Conservation (phyloP, 2,888 invertebrate genomes). For the Stramonita haemastoma region DNA sequence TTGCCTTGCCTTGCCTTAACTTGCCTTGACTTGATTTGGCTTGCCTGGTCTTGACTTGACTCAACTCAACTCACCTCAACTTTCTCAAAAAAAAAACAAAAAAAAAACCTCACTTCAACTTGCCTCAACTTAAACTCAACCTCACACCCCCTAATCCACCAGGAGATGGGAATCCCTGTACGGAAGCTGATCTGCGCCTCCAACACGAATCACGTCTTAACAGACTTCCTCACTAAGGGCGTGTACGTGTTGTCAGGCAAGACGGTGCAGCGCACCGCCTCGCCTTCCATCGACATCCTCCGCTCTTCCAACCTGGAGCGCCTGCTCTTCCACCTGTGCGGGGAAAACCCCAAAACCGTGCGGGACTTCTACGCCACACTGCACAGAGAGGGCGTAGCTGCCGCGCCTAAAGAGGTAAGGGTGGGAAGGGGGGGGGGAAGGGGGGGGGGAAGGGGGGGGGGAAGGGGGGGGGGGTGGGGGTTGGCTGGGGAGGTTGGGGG, state of each 20-base stretch:
- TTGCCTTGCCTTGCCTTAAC: no score
- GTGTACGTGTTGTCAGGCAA: constrained; percentile 62
- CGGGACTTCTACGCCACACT: constrained; percentile 52
- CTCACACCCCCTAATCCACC: background rate
- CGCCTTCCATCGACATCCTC: constrained; percentile 74
- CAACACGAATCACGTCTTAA: constrained; percentile 71
- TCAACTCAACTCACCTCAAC: no score
- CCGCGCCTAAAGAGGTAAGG: constrained; percentile 56
- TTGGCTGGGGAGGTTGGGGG: no score
- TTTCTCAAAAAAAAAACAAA: no score
- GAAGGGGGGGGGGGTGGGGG: background rate
- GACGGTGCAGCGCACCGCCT: constrained; percentile 61
- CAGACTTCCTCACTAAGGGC: constrained; percentile 72
- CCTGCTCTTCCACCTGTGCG: constrained; percentile 58
- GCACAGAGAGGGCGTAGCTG: constrained; percentile 49
- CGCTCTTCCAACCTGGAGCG: constrained; percentile 74
- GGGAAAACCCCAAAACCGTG: constrained; percentile 47
- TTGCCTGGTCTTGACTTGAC: no score
- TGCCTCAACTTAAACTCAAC: no score
- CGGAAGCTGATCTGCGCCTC: constrained; percentile 69
- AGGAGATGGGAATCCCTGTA: constrained; percentile 73
- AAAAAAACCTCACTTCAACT: no score
- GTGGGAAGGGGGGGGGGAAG: no score
- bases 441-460: no score
- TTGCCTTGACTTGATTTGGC: no score